Percentiles rank a stretch among this genome's conserved stretches.
Evolutionary conservation across 1,140 invertebrate genomes (phyloP).

Genomic region (Apocrypta bakeri): DNA sequence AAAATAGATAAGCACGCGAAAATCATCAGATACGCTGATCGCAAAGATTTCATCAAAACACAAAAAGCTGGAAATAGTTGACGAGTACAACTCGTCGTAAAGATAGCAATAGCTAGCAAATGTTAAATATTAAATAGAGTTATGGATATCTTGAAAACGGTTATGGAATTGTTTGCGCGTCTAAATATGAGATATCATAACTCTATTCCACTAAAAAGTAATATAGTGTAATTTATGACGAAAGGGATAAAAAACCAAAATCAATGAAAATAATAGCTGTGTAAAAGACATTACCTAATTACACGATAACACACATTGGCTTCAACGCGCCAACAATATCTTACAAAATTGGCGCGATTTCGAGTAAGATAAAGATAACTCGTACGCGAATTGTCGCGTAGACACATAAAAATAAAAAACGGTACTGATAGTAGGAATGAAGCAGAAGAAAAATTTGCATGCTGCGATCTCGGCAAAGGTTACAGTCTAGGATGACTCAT

Average conservation of each 20-base stretch:
- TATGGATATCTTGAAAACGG: background rate
- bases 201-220: no score
- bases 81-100: background rate
- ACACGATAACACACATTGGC: background rate
- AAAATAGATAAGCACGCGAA: background rate
- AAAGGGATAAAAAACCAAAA: no score
- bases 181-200: no score
- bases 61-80: background rate
- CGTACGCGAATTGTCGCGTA: constrained; percentile 4
- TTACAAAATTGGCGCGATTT: background rate
- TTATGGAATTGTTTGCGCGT: no score
- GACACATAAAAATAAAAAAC: constrained; percentile 19
- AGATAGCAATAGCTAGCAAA: background rate
- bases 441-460: constrained; percentile 4
- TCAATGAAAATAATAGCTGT: background rate
- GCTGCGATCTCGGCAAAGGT: background rate
- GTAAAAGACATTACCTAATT: background rate
- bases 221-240: no score
- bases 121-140: background rate
- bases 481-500: constrained; percentile 13
- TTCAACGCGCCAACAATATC: background rate
- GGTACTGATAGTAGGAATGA: background rate
- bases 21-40: background rate
- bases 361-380: background rate
- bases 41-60: background rate